Evolutionary conservation across 2,113 vertebrate genomes (phyloP).

Genomic region (Oncorhynchus gorbuscha): DNA sequence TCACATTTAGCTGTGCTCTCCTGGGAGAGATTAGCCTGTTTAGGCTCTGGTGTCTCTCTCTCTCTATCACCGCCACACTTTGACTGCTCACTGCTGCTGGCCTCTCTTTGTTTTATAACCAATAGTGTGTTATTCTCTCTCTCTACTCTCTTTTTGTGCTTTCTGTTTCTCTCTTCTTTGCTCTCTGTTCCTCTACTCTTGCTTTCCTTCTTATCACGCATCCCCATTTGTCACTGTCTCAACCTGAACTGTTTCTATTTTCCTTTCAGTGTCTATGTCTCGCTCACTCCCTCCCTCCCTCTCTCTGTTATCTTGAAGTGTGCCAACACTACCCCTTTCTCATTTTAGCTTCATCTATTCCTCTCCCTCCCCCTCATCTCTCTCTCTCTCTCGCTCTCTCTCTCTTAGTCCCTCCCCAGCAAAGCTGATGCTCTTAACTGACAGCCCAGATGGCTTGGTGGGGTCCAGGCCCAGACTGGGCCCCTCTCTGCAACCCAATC

Average conservation of each 20-base stretch:
- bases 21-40: constrained; percentile 67
- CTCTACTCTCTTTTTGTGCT: constrained; percentile 45
- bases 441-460: constrained; percentile 68
- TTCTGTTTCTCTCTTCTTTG: constrained; percentile 64
- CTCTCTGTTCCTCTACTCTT: constrained; percentile 43
- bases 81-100: constrained; percentile 12
- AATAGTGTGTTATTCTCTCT: constrained; percentile 7
- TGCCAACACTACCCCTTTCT: too few relatives aligned
- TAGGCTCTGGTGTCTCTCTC: constrained; percentile 53
- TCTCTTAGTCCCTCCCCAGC: constrained; percentile 19
- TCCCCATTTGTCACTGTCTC: background rate
- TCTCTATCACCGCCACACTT: constrained; percentile 39
- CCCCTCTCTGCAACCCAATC: constrained; percentile 15
- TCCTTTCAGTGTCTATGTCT: background rate
- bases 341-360: background rate
- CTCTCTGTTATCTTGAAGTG: background rate
- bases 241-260: background rate
- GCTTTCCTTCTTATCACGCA: constrained; percentile 39
- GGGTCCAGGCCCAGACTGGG: constrained; percentile 33
- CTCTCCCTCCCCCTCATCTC: background rate
- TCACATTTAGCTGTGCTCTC: constrained; percentile 63
- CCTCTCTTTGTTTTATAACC: background rate
- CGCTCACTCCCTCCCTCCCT: constrained; percentile 19
- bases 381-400: background rate
- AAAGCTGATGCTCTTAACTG: constrained; percentile 55